Evolutionary conservation across 2,888 invertebrate genomes (phyloP).

Genomic region (Buathra laborator): DNA sequence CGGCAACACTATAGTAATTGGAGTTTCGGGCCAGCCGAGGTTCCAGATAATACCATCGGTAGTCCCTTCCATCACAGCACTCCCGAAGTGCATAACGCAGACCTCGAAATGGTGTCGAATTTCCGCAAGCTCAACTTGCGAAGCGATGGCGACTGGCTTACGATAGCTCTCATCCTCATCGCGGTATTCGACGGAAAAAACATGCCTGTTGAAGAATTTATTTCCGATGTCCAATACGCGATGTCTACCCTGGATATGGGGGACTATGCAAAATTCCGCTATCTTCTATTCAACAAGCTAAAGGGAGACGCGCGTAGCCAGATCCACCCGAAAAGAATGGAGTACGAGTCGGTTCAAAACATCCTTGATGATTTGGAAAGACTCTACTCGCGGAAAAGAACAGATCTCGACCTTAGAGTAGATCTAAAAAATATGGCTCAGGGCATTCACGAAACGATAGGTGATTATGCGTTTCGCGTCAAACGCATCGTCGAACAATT

Average conservation of each 20-base stretch:
- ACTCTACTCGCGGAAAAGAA: neutral
- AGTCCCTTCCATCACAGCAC: no score
- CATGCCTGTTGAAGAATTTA: constrained; percentile 21
- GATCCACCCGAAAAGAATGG: neutral
- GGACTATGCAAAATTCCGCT: neutral
- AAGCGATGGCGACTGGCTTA: neutral
- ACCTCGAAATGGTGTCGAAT: neutral
- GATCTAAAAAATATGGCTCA: constrained; percentile 11
- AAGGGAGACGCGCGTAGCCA: constrained; percentile 27
- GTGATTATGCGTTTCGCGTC: constrained; percentile 3
- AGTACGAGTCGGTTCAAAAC: neutral
- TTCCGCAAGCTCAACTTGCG: neutral
- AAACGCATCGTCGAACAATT: neutral
- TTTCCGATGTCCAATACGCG: constrained; percentile 7
- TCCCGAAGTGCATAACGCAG: neutral
- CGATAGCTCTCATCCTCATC: neutral
- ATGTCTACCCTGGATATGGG: constrained; percentile 5
- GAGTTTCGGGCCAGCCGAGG: neutral
- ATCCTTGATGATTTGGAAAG: neutral
- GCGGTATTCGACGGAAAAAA: constrained; percentile 1
- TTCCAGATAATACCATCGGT: no score
- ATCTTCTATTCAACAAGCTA: constrained; percentile 8
- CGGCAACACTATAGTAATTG: neutral
- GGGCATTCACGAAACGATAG: neutral
- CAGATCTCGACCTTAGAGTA: neutral